These are phyloP conservation scores for Melanostigma gelatinosum DNA, from an alignment of 2,113 vertebrate genomes.

Conservation along the genomic window DNA sequence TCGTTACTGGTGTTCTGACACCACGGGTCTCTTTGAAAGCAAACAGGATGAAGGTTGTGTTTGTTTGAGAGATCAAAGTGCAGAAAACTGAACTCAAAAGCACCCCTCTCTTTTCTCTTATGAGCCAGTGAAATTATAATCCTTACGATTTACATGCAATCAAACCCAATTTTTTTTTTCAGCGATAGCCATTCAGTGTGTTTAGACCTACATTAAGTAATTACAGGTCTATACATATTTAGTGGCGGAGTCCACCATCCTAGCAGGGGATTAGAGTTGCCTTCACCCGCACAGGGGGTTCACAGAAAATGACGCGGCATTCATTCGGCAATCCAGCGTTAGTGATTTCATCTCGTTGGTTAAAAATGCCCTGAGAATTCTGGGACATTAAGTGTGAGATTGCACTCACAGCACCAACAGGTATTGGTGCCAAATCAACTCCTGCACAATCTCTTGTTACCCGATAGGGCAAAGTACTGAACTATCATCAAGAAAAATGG, in stretches of 20 bases:
- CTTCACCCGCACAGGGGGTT: not conserved
- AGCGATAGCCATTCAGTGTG: not conserved
- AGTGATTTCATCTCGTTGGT: not conserved
- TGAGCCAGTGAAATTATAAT: not conserved
- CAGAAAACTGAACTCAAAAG: not conserved
- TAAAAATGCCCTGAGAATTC: not conserved
- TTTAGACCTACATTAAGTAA: not conserved
- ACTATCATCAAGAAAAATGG: too few relatives aligned
- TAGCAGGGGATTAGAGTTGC: not conserved
- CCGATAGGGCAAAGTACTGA: not conserved
- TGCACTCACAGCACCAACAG: not conserved
- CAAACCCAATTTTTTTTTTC: not conserved
- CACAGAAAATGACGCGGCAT: not conserved
- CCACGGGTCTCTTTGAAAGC: conserved; percentile 7
- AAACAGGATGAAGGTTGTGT: conserved; percentile 52
- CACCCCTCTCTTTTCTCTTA: not conserved
- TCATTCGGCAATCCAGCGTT: not conserved
- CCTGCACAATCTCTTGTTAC: not conserved
- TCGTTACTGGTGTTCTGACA: conserved; percentile 11
- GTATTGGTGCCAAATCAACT: not conserved
- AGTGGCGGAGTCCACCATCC: not conserved
- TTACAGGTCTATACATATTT: not conserved
- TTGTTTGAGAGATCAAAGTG: conserved; percentile 47
- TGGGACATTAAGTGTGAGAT: not conserved
- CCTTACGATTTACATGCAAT: not conserved